A percentile compares a stretch with the other conserved stretches of the same genome.
These are phyloP conservation scores for Dendrophyllia cribrosa DNA, from an alignment of 64 coral and sea anemone species.

Conservation along the genomic window DNA sequence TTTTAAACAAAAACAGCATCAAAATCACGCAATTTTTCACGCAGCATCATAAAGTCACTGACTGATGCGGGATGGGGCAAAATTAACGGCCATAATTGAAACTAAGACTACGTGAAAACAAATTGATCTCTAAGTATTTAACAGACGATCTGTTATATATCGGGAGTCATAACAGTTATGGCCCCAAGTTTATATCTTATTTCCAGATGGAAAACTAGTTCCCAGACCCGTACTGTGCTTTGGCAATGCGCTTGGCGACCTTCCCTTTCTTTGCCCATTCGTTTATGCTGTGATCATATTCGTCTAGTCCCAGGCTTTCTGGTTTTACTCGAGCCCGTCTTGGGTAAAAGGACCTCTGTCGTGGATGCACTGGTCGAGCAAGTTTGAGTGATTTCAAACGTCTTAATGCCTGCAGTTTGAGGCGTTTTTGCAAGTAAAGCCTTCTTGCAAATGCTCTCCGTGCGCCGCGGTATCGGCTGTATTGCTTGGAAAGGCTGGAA, in stretches of 20 bases:
- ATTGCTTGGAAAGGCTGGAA: slow-evolving; percentile 33
- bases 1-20: too few species aligned
- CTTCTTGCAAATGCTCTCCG: slow-evolving; percentile 18
- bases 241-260: background rate
- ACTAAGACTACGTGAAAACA: too few species aligned
- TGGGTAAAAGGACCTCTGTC: slow-evolving; percentile 10
- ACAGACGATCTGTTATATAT: background rate
- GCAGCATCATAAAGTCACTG: too few species aligned
- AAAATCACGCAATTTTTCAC: too few species aligned
- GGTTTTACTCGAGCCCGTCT: background rate
- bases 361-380: slow-evolving; percentile 20
- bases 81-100: too few species aligned
- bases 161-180: too few species aligned
- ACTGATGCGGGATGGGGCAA: too few species aligned
- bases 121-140: too few species aligned
- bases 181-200: background rate
- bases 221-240: background rate
- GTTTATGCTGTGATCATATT: slow-evolving; percentile 36
- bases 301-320: slow-evolving; percentile 6
- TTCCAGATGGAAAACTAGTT: background rate
- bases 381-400: background rate
- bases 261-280: slow-evolving; percentile 3
- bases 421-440: slow-evolving; percentile 16
- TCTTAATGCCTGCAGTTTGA: background rate
- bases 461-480: slow-evolving; percentile 32